Base-by-base conservation (phyloP, 2,113 vertebrate species). In the Tympanuchus pallidicinctus region DNA sequence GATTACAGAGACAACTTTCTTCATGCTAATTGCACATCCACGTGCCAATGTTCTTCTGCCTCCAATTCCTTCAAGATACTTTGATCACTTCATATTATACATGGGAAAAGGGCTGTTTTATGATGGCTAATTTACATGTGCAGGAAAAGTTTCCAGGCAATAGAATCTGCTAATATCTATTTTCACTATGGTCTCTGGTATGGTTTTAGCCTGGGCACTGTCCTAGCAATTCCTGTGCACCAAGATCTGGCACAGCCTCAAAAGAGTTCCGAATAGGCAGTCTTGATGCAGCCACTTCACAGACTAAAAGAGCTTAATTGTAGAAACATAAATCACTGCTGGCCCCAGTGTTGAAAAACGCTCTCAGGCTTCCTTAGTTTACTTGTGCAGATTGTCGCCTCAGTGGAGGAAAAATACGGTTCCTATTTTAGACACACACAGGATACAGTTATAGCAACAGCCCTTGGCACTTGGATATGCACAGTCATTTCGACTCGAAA, bases 1-100 rank as follows among this genome's bases (percentile, higher is more conserved):
- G 82, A 79, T 84, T 83, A 76, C 76, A 88, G 88, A 86, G 86
- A 61, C 38, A 24, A 20, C 57, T 95, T 94, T 86, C 76, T 79
- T n/a, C 48, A 65, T 74, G 52, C 75, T 86, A 93, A 90, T 81
- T 67, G 76, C 79, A 70, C 40, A 94, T 61, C 52, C 75, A 77
- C 52, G 48, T 71, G n/a, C n/a, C 1, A 13, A 22, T 74, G 30
- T 63, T 64, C 56, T 95, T 92, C 57, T 38, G 90, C 88, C 78
- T 61, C 76, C 85, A 69, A 69, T 93, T 94, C 54, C 65, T 96
- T 28, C 0, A 52, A 77, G 67, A 34, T 60, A 32, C 74, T 88
- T 95, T 90, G 77, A 90, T 94, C 88, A 50, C 36, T 61, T 95
- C 54, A 54, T 70, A 75, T 60, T 77, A 56, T 74, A 66, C 19